phyloP scores from a whole-genome alignment of 2,113 vertebrate species.

The Rhineura floridana region DNA sequence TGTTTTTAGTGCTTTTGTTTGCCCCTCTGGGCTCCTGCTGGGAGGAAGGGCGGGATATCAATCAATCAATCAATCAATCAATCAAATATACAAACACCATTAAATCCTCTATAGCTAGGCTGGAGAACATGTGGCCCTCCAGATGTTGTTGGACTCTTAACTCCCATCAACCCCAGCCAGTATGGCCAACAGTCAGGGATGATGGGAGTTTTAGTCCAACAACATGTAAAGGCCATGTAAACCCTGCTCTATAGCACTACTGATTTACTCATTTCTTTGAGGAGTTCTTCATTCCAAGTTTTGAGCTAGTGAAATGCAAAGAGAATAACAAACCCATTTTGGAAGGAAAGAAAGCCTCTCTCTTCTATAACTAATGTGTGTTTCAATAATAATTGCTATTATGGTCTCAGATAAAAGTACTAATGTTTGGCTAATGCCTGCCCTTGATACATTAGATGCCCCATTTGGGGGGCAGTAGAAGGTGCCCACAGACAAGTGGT shows the following conservation, averaged over 20 bases:
- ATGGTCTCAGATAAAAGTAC: conserved; percentile 42
- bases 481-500: conserved; percentile 24
- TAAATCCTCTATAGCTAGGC: conserved; percentile 22
- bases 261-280: conserved; percentile 26
- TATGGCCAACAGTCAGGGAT: too few species aligned
- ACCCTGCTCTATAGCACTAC: background rate
- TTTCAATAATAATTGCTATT: conserved; percentile 61
- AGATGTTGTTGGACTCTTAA: too few species aligned
- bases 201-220: too few species aligned
- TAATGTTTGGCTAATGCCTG: conserved; percentile 40
- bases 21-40: too few species aligned
- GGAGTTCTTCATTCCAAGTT: conserved; percentile 44
- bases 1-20: too few species aligned
- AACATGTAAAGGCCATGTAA: too few species aligned
- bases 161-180: too few species aligned
- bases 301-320: conserved; percentile 9
- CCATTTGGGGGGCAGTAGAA: background rate
- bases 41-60: too few species aligned
- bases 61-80: too few species aligned
- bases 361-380: conserved; percentile 25
- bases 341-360: background rate
- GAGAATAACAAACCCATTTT: background rate
- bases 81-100: background rate
- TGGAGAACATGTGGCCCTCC: background rate
- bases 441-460: conserved; percentile 21